A percentile compares a stretch with the other conserved stretches of the same genome.
These are phyloP conservation scores for Rutpela maculata DNA, from an alignment of 2,888 invertebrate species.

Conservation along the genomic window DNA sequence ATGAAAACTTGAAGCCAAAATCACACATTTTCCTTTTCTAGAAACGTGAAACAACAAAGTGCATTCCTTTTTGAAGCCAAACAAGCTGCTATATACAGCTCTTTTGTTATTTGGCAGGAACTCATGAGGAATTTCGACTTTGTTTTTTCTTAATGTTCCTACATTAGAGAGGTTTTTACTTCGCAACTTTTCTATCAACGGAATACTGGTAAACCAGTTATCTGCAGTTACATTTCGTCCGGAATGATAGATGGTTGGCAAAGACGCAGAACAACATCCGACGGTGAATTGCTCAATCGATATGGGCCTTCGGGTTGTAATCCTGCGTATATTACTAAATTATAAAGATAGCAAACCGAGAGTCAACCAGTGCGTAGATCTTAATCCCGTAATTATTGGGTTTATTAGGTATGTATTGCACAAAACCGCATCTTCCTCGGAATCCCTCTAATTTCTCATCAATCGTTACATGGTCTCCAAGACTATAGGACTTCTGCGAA, in stretches of 20 bases:
- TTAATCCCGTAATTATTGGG: background rate
- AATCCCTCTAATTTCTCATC: background rate
- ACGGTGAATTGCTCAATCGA: background rate
- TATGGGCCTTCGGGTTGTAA: constrained; percentile 2
- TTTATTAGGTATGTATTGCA: background rate
- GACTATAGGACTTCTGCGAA: background rate
- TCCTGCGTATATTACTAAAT: too few relatives aligned
- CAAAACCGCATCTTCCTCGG: background rate
- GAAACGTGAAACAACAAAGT: background rate
- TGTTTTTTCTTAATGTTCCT: background rate
- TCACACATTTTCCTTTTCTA: background rate
- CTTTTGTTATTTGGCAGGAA: background rate
- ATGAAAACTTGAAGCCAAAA: background rate
- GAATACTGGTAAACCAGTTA: constrained; percentile 6
- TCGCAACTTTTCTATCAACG: background rate
- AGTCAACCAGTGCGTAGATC: background rate
- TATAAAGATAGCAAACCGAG: background rate
- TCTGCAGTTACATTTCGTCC: background rate
- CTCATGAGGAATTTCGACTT: background rate
- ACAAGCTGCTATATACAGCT: background rate
- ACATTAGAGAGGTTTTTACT: background rate
- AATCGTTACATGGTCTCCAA: background rate
- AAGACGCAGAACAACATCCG: background rate
- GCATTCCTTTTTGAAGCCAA: background rate
- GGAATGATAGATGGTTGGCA: background rate